phyloP scores from a whole-genome alignment of 2,113 vertebrate genomes.

The Gobius niger region DNA sequence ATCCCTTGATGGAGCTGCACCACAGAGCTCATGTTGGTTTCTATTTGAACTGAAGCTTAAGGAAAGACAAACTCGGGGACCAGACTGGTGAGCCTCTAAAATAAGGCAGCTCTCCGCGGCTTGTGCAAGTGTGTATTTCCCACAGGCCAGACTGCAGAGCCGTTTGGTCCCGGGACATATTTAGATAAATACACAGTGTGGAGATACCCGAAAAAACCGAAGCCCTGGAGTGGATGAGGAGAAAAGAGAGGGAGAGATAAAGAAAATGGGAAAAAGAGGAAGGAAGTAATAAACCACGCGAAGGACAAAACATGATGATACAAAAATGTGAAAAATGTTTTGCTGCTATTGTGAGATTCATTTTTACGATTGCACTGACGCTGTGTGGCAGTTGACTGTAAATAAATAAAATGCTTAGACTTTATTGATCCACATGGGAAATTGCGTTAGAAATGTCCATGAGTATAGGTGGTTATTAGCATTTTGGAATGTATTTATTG shows the following conservation, averaged over 20 bases:
- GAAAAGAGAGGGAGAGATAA: neutral
- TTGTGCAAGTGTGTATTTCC: constrained; percentile 41
- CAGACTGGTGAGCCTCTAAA: constrained; percentile 60
- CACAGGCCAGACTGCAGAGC: constrained; percentile 67
- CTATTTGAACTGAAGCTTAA: constrained; percentile 15
- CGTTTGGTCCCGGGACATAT: constrained; percentile 75
- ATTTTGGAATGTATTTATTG: too few relatives aligned
- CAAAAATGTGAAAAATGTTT: neutral
- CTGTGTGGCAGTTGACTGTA: neutral
- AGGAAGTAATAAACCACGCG: neutral
- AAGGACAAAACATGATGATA: neutral
- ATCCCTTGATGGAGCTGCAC: constrained; percentile 38
- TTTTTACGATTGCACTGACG: neutral
- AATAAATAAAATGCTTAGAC: neutral
- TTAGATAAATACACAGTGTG: constrained; percentile 78
- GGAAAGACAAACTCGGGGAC: constrained; percentile 45
- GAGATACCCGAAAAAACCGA: constrained; percentile 54
- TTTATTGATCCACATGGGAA: too few relatives aligned
- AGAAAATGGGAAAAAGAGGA: neutral
- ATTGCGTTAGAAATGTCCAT: neutral
- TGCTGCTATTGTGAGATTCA: neutral
- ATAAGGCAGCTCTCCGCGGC: constrained; percentile 59
- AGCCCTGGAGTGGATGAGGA: constrained; percentile 1
- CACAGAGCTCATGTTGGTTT: constrained; percentile 35
- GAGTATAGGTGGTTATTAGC: too few relatives aligned